These are phyloP conservation scores for Camponotus fellah DNA, from an alignment of 2,888 invertebrate genomes.

Conservation along the genomic window DNA sequence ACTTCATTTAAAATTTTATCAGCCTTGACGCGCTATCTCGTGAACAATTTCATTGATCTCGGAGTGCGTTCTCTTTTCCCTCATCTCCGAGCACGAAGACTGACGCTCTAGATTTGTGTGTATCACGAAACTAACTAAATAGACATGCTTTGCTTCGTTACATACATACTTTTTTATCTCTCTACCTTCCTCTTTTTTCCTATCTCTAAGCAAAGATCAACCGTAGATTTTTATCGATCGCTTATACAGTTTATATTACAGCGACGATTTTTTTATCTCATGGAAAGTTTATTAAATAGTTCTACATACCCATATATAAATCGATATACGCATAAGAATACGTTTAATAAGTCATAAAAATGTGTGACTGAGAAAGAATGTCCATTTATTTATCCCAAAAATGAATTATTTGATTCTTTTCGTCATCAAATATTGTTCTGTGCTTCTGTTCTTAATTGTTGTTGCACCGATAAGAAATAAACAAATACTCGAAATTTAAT, in stretches of 20 bases:
- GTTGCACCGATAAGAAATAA: neutral
- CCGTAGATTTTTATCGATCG: neutral
- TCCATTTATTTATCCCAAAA: neutral
- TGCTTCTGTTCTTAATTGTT: neutral
- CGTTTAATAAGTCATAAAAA: neutral
- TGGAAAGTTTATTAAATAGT: neutral
- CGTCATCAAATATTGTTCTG: neutral
- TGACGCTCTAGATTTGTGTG: slow-evolving; percentile 45
- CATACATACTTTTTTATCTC: neutral
- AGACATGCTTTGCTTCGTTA: slow-evolving; percentile 53
- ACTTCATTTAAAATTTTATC: slow-evolving; percentile 49
- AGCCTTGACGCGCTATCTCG: slow-evolving; percentile 59
- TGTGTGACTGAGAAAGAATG: neutral
- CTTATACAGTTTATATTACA: neutral
- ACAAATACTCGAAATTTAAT: neutral
- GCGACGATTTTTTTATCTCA: neutral
- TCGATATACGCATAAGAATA: slow-evolving; percentile 29
- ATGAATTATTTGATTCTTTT: neutral
- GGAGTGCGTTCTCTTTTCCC: slow-evolving; percentile 35
- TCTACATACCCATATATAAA: slow-evolving; percentile 15
- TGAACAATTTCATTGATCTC: slow-evolving; percentile 59
- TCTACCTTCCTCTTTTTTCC: neutral
- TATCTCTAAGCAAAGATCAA: neutral
- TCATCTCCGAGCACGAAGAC: slow-evolving; percentile 45
- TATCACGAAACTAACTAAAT: slow-evolving; percentile 48